Conservation (phyloP, 2,113 vertebrate species). For the Calonectris borealis region DNA sequence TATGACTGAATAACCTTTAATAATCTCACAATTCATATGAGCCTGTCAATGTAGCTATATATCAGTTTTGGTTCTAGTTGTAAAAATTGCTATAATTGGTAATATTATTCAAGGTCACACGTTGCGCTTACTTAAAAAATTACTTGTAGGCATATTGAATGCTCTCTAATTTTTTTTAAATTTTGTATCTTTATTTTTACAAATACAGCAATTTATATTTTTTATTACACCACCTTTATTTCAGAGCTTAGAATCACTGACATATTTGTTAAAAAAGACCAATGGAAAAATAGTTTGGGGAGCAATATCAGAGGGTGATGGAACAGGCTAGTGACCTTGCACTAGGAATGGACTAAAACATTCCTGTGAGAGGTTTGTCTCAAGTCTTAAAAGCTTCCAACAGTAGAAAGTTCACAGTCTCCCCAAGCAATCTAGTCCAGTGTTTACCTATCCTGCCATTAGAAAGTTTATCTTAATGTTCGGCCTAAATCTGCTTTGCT, state of each 20-base stretch:
- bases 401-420: background rate
- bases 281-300: background rate
- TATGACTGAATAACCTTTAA: background rate
- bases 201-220: background rate
- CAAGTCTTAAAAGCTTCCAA: background rate
- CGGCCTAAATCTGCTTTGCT: background rate
- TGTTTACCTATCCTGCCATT: background rate
- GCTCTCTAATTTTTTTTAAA: background rate
- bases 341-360: background rate
- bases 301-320: background rate
- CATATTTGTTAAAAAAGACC: background rate
- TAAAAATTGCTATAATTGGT: background rate
- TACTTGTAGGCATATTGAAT: background rate
- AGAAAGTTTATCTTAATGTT: background rate
- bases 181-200: background rate
- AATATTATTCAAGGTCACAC: background rate
- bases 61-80: background rate
- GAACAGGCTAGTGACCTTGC: background rate
- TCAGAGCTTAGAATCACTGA: background rate
- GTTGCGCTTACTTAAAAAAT: background rate
- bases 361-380: background rate
- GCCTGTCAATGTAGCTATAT: background rate
- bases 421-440: no score
- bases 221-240: background rate
- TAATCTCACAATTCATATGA: background rate